These are phyloP conservation scores for Apis dorsata DNA, from an alignment of 1,140 invertebrate genomes.

Conservation along the genomic window DNA sequence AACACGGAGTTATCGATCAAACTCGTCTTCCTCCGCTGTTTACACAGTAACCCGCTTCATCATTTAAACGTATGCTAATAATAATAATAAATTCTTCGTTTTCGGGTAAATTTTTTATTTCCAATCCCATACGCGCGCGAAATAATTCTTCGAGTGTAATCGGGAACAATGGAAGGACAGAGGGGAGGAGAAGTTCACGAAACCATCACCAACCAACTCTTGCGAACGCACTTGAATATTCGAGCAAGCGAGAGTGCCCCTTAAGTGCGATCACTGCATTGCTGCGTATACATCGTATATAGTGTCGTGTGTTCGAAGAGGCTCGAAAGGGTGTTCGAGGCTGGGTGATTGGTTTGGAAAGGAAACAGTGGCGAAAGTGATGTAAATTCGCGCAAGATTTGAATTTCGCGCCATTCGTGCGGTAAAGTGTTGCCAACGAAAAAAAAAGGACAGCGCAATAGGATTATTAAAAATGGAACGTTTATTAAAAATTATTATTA, in stretches of 20 bases:
- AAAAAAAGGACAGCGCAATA: too few relatives aligned
- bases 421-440: too few relatives aligned
- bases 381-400: neutral
- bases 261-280: constrained; percentile 1
- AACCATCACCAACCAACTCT: neutral
- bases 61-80: neutral
- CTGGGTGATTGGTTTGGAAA: neutral
- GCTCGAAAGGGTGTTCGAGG: neutral
- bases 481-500: too few relatives aligned
- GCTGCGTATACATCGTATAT: too few relatives aligned
- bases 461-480: too few relatives aligned
- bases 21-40: neutral
- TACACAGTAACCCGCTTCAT: neutral
- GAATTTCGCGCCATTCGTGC: too few relatives aligned
- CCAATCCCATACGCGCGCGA: too few relatives aligned
- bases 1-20: constrained; percentile 7
- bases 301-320: neutral
- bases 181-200: too few relatives aligned
- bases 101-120: neutral
- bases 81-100: neutral
- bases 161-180: neutral
- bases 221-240: neutral
- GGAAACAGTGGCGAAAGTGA: neutral
- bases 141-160: neutral
- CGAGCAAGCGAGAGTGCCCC: neutral